Evolutionary conservation across 2,113 vertebrate species (phyloP).

Genomic region (Zonotrichia leucophrys): DNA sequence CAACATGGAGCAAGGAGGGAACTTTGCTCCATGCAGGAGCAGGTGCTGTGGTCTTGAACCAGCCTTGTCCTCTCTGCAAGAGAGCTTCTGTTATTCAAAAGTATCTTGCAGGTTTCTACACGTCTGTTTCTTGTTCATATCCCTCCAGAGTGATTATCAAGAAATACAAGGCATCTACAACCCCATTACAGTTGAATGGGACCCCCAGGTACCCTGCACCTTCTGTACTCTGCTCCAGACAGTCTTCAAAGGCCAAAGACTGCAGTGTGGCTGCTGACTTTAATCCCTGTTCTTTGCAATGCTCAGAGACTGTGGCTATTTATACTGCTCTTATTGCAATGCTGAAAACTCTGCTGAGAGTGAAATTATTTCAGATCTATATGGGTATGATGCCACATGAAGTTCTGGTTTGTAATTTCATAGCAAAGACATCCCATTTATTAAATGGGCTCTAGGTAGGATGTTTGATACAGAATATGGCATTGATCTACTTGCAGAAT

Average conservation of each 20-base stretch:
- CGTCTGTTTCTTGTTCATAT: not conserved
- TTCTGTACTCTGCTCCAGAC: not conserved
- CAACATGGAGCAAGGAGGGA: fast-evolving
- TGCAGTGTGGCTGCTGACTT: not conserved
- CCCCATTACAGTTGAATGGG: not conserved
- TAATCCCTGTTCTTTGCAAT: not conserved
- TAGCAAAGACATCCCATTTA: not conserved
- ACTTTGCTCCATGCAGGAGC: not conserved
- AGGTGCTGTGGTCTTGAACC: not conserved
- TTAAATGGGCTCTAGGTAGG: not conserved
- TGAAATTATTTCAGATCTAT: not conserved
- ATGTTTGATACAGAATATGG: not conserved
- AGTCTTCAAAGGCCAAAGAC: not conserved
- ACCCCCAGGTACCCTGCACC: not conserved
- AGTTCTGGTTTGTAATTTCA: not conserved
- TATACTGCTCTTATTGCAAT: not conserved
- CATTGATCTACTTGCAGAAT: not conserved
- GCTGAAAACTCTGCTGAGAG: not conserved
- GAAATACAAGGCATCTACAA: not conserved
- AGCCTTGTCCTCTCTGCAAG: not conserved
- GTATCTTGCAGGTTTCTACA: not conserved
- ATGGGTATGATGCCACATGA: not conserved
- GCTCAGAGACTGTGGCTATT: not conserved
- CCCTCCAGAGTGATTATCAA: not conserved
- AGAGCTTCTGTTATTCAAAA: not conserved